Base-by-base conservation (phyloP, 2,888 invertebrate genomes). In the Keiferia lycopersicella region DNA sequence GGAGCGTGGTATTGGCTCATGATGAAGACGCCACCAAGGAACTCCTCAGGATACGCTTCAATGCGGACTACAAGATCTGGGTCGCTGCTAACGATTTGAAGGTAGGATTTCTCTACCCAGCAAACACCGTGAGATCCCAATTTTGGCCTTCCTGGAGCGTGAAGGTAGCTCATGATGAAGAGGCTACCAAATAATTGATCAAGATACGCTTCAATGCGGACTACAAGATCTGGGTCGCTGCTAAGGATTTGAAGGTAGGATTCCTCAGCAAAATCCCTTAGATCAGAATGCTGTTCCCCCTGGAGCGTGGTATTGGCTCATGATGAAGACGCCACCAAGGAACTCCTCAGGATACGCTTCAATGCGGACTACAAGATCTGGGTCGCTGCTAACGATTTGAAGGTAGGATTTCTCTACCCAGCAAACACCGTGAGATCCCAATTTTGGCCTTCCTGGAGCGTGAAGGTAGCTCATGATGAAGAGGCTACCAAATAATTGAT, bases 221-320 rank as follows among this genome's bases (percentile, higher is more conserved):
- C 30, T 87, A 77, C 65, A 88, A 82, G 70, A 81, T 92, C 62
- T 91, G 86, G 84, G 71, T 86, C 41, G 82, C 85, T 1, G 71
- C 81, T 3, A 48, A 74, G 14, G 80, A 86, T 71, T 73, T 91
- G 68, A 81, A 77, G 78, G 91, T 91, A 61, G 34, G 34, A 4
- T 30, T 30, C 8, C 10, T 34, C n/a, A n/a, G n/a, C 34, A 30
- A 6, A 30, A 30, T 4, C 30, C 3, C 6, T 6, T 6, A 30
- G 6, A 2, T 6, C 30, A 4, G n/a, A n/a, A n/a, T n/a, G n/a
- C n/a, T n/a, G n/a, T n/a, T n/a, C n/a, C n/a, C n/a, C 77, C n/a
- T 91, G 91, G 91, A 75, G 83, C 56, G 61, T 87, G 0, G 61
- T 86, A 1, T 76, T 91, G 0, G 68, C 88, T 0, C 88, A 87